These are phyloP conservation scores for Erebia ligea DNA, from an alignment of 2,888 invertebrate species.

Conservation along the genomic window DNA sequence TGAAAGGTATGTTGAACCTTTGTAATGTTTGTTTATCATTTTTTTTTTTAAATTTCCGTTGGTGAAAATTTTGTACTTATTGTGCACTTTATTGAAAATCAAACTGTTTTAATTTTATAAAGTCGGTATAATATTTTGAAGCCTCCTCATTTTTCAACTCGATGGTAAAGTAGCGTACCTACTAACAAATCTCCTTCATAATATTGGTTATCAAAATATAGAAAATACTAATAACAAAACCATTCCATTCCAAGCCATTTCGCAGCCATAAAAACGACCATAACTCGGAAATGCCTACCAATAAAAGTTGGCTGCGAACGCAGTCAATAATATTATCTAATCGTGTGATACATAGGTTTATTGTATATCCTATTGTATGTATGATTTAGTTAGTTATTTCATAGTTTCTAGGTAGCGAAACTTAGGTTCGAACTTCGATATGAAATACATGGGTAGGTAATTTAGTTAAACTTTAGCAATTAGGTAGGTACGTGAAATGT, in stretches of 20 bases:
- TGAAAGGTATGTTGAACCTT: too few relatives aligned
- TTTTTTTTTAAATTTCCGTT: too few relatives aligned
- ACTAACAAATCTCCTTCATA: background rate
- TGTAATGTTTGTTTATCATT: too few relatives aligned
- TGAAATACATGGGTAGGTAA: background rate
- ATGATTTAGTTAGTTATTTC: background rate
- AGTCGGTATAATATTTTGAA: too few relatives aligned
- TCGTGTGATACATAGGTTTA: slow-evolving; percentile 21
- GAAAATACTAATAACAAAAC: slow-evolving; percentile 1
- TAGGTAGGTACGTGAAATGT: too few relatives aligned
- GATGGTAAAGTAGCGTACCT: background rate
- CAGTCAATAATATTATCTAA: slow-evolving; percentile 17
- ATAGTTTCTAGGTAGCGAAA: background rate
- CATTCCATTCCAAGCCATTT: slow-evolving; percentile 9
- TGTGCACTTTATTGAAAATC: too few relatives aligned
- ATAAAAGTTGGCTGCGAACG: slow-evolving; percentile 25
- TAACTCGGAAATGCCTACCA: slow-evolving; percentile 17
- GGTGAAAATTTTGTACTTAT: too few relatives aligned
- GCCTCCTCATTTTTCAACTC: background rate
- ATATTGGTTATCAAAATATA: background rate
- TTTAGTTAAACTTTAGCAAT: background rate
- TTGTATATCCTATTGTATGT: background rate
- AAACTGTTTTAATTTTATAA: too few relatives aligned
- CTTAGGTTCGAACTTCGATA: background rate
- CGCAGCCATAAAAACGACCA: slow-evolving; percentile 14